Base-by-base conservation (phyloP, 30 jellyfish, hydroid and myxozoan species). In the Turritopsis rubra region DNA sequence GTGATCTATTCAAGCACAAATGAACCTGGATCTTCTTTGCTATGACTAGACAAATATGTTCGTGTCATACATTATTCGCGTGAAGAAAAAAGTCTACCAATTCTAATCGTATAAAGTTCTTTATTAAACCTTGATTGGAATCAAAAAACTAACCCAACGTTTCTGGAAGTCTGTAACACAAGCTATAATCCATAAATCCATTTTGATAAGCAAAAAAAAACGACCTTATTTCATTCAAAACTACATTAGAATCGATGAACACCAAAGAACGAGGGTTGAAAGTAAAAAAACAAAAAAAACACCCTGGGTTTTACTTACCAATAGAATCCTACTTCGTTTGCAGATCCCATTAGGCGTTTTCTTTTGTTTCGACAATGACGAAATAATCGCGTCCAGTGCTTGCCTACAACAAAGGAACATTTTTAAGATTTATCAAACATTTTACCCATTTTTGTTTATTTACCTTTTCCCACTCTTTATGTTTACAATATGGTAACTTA, bases 221-320 rank as follows among this genome's bases (percentile, higher is more conserved):
- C 60, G 60, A 41, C 13, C 9, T 41, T 41, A 3, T 41, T 13
- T 41, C 60, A 41, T 41, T 41, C 60, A 41, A 41, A 41, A 41
- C 5, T 13, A 41, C 5, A 41, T 41, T 41, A 41, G 5, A n/a
- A 3, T 41, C 60, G 60, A 3, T 3, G 9, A 41, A 3, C 5
- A 5, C 13, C 13, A 41, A 41, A 41, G 60, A 41, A 3, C 13
- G 60, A 41, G 60, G 60, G 60, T 41, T 41, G 9, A 41, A 41
- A 41, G 9, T 3, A 41, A 13, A 41, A n/a, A n/a, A n/a, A n/a
- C n/a, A n/a, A n/a, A n/a, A n/a, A n/a, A n/a, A n/a, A n/a, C n/a
- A n/a, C n/a, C n/a, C 60, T 41, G 60, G 13, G 60, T 41, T 41
- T 41, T 68, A 68, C 77, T 68, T 27, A 68, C 77, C 77, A 68